Percentiles rank a stretch among this genome's conserved stretches.
phyloP scores from a whole-genome alignment of 2,888 invertebrate genomes.

The Pterobdella sp. region DNA sequence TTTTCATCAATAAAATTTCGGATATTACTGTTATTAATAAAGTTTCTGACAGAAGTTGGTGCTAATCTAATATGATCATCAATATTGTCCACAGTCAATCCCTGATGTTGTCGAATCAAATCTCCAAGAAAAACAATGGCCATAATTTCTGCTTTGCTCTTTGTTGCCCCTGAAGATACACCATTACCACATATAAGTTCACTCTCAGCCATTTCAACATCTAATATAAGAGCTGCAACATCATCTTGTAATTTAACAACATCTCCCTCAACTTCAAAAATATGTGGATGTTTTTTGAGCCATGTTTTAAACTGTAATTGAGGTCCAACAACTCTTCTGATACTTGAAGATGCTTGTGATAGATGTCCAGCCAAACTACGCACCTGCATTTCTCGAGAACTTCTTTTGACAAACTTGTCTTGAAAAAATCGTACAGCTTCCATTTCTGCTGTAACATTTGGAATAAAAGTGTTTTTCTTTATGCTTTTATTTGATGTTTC shows the following conservation, averaged over 20 bases:
- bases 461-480: constrained; percentile 25
- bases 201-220: constrained; percentile 22
- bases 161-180: background rate
- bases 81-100: constrained; percentile 18
- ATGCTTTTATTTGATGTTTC: constrained; percentile 13
- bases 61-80: constrained; percentile 21
- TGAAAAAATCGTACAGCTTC: constrained; percentile 30
- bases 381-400: constrained; percentile 28
- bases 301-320: constrained; percentile 29
- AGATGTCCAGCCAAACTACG: constrained; percentile 29
- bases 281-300: constrained; percentile 31
- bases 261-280: constrained; percentile 27
- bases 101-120: constrained; percentile 26
- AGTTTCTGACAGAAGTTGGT: constrained; percentile 21
- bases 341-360: constrained; percentile 27
- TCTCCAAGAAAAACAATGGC: constrained; percentile 29
- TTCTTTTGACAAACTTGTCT: constrained; percentile 27
- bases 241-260: constrained; percentile 30
- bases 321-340: constrained; percentile 29
- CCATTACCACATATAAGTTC: constrained; percentile 19
- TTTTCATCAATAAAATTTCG: constrained; percentile 25
- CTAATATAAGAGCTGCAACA: constrained; percentile 28
- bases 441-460: constrained; percentile 29
- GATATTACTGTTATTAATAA: constrained; percentile 23
- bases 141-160: constrained; percentile 26